A percentile compares a stretch with the other conserved stretches of the same genome.
phyloP scores from a whole-genome alignment of 1,140 invertebrate genomes.

The Orchesella cincta region DNA sequence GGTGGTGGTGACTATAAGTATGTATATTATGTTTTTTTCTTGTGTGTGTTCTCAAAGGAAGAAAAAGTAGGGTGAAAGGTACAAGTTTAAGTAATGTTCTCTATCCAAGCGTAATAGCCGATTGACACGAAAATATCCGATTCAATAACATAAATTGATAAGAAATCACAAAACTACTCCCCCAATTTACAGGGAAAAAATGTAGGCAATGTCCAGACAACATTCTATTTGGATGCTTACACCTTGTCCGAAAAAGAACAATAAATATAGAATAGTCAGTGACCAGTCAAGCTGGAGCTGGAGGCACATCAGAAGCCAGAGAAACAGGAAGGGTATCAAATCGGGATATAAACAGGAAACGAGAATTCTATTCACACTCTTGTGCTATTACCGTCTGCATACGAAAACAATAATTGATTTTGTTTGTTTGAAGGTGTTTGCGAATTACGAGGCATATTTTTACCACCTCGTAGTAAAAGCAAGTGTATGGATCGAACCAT shows the following conservation, averaged over 20 bases:
- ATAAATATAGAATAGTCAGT: neutral
- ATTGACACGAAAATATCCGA: slow-evolving; percentile 51
- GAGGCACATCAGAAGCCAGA: neutral
- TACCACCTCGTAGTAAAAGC: too few relatives aligned
- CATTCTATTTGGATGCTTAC: slow-evolving; percentile 4
- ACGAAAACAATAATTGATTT: neutral
- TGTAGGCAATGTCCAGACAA: neutral
- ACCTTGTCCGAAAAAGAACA: neutral
- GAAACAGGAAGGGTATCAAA: neutral
- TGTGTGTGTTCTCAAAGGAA: neutral
- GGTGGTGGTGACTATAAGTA: neutral
- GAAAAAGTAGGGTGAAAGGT: slow-evolving; percentile 14
- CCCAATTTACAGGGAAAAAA: slow-evolving; percentile 9
- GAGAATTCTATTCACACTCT: neutral
- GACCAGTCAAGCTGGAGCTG: neutral
- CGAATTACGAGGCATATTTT: neutral
- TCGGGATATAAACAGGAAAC: neutral
- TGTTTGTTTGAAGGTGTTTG: neutral
- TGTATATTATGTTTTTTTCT: too few relatives aligned
- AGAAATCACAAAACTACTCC: slow-evolving; percentile 47
- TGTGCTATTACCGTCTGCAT: neutral
- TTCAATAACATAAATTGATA: slow-evolving; percentile 52
- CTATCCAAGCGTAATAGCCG: slow-evolving; percentile 41
- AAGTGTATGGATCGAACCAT: too few relatives aligned
- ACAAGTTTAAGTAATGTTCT: slow-evolving; percentile 8